Evolutionary conservation across 2,113 vertebrate species (phyloP).

Genomic region (Chaenogobius annularis): DNA sequence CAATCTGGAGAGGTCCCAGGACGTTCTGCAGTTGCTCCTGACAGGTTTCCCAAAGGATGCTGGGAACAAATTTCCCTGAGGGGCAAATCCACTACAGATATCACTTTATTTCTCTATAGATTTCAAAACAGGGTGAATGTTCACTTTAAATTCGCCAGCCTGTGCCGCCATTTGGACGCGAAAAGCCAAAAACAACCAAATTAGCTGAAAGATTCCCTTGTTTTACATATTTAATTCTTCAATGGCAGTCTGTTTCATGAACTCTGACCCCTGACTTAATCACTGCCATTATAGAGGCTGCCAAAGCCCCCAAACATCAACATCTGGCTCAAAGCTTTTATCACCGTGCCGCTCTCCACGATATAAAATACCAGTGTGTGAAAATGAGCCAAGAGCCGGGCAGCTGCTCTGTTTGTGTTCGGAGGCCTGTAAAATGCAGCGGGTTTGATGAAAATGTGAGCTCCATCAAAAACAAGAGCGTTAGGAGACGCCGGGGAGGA

Average conservation of each 20-base stretch:
- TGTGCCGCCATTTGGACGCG: neutral
- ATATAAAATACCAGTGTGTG: slow-evolving; percentile 23
- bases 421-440: slow-evolving; percentile 28
- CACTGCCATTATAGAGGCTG: neutral
- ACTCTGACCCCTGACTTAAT: neutral
- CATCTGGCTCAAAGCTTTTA: slow-evolving; percentile 48
- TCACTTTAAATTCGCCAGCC: neutral
- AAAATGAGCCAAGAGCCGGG: slow-evolving; percentile 43
- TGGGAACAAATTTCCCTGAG: neutral
- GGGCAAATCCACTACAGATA: neutral
- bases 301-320: slow-evolving; percentile 23
- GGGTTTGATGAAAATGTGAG: slow-evolving; percentile 20
- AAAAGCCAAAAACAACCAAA: neutral
- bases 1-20: neutral
- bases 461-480: slow-evolving; percentile 9
- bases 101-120: neutral
- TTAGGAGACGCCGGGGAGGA: slow-evolving; percentile 4
- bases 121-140: neutral
- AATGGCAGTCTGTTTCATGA: slow-evolving; percentile 6
- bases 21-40: neutral
- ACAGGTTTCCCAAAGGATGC: neutral
- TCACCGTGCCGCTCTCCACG: slow-evolving; percentile 29
- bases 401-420: slow-evolving; percentile 23
- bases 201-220: neutral
- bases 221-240: slow-evolving; percentile 8